phyloP scores from a whole-genome alignment of 2,888 invertebrate genomes.

The Bombylius discolor region DNA sequence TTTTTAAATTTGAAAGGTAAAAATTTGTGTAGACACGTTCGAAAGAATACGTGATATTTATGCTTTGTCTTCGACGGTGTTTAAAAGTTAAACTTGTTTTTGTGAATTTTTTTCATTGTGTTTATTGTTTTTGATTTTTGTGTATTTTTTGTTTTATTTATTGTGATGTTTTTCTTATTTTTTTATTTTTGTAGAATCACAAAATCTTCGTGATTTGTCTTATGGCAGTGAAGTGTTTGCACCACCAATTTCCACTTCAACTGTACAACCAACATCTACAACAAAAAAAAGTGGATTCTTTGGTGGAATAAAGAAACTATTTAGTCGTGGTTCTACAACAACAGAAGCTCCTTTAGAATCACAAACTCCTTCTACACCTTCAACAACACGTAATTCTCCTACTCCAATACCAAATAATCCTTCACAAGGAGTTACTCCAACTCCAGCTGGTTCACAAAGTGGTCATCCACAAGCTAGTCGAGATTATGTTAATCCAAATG shows the following conservation, averaged over 20 bases:
- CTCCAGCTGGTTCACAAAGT: background rate
- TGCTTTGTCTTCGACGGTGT: too few relatives aligned
- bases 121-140: too few relatives aligned
- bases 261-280: slow-evolving; percentile 20
- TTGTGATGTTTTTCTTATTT: background rate
- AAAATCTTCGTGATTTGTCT: background rate
- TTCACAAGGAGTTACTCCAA: background rate
- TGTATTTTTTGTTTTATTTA: too few relatives aligned
- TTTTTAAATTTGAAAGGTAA: too few relatives aligned
- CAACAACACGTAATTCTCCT: slow-evolving; percentile 17
- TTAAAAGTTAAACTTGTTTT: too few relatives aligned
- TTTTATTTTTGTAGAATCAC: background rate
- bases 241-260: slow-evolving; percentile 13
- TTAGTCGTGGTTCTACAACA: slow-evolving; percentile 19
- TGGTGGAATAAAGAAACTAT: slow-evolving; percentile 28
- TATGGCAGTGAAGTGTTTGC: background rate
- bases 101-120: too few relatives aligned
- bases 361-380: slow-evolving; percentile 15
- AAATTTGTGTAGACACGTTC: too few relatives aligned
- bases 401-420: background rate
- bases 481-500: slow-evolving; percentile 8
- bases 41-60: too few relatives aligned
- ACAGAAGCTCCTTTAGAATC: slow-evolving; percentile 16
- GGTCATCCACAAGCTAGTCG: background rate
- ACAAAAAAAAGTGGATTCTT: slow-evolving; percentile 28